Conservation (phyloP, 2,797 vertebrate genomes). For the Sylvia borin region DNA sequence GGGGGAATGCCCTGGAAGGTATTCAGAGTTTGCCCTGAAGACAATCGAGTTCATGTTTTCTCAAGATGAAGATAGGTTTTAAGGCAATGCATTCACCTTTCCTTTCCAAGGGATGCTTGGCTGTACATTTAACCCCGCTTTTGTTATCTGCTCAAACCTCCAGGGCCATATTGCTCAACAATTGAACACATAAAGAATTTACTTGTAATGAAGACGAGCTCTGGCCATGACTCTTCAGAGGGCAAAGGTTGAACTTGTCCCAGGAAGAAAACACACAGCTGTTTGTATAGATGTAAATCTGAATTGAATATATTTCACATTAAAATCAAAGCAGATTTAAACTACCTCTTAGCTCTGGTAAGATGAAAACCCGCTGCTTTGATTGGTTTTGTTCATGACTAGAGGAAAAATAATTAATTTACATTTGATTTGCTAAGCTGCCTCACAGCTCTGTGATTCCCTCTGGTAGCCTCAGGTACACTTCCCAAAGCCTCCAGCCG, state of each 20-base stretch:
- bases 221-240: background rate
- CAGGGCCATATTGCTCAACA: background rate
- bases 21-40: background rate
- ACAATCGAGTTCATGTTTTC: background rate
- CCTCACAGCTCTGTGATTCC: background rate
- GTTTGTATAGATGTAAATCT: background rate
- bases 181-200: background rate
- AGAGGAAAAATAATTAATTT: background rate
- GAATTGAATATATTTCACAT: background rate
- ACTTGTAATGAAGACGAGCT: background rate
- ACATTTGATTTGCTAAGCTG: background rate
- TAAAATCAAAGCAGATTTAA: background rate
- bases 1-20: background rate
- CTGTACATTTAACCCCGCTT: background rate
- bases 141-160: background rate
- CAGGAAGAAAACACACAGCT: background rate
- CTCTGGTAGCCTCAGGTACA: background rate
- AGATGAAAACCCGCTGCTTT: background rate
- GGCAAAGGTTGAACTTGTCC: background rate
- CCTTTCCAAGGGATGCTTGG: background rate
- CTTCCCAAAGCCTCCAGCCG: background rate
- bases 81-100: background rate
- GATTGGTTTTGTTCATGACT: background rate
- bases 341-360: background rate
- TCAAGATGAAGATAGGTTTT: background rate